phyloP scores from a whole-genome alignment of 2,797 vertebrate genomes.

The Botia kubotai region DNA sequence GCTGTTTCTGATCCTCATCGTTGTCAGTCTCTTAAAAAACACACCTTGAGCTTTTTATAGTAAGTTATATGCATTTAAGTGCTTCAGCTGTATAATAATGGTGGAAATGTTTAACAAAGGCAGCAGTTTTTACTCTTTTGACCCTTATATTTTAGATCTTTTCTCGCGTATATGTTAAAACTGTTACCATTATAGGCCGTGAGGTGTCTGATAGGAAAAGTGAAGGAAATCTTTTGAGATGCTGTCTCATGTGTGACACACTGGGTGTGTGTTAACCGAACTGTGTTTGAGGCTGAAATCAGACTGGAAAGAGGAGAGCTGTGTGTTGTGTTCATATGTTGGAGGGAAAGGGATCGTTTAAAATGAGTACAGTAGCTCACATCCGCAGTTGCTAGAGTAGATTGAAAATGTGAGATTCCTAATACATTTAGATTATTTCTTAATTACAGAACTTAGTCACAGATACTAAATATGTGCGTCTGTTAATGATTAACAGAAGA shows the following conservation, averaged over 20 bases:
- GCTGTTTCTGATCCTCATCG: not conserved
- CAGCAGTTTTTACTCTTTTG: constrained; percentile 12
- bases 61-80: not conserved
- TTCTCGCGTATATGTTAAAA: too few relatives aligned
- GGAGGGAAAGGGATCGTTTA: not conserved
- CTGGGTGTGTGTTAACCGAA: not conserved
- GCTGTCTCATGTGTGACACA: not conserved
- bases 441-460: not conserved
- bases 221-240: constrained; percentile 47
- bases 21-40: not conserved
- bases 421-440: not conserved
- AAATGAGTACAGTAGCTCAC: not conserved
- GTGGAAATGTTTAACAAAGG: not conserved
- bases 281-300: not conserved
- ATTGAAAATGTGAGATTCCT: not conserved
- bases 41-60: not conserved
- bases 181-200: not conserved
- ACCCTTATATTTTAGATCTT: not conserved
- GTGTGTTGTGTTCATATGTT: not conserved
- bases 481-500: not conserved
- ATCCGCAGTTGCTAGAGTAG: not conserved
- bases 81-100: not conserved
- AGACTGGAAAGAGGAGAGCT: not conserved
- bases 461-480: not conserved
- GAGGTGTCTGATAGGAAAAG: not conserved